Base-by-base conservation (phyloP, 92 coral and sea anemone genomes). In the Paragorgia papillata region DNA sequence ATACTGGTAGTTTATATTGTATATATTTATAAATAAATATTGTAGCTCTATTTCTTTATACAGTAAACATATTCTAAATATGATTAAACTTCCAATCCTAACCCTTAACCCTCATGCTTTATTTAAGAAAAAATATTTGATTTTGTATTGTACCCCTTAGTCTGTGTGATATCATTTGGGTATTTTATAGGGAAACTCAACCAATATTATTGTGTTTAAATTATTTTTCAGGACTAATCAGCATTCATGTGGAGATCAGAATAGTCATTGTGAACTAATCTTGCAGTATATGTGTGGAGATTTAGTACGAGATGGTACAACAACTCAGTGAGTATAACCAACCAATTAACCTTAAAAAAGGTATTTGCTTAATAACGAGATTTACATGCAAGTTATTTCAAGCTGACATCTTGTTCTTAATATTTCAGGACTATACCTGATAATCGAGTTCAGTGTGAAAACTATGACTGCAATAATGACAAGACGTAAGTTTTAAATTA, bases 241-340 rank as follows among this genome's bases (percentile, higher is more conserved):
- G 61, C 98, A 94, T 84, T 94, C 98, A 31, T 94, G 98, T 80
- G 86, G 89, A 49, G 89, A 94, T 74, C 90, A 79, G 34, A 94
- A 94, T 74, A 84, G 73, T 74, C 91, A 91, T 75, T 94, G 98
- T 73, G 98, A 91, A 17, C 76, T 91, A 31, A 89, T 94, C 74
- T 60, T 94, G 40, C 98, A 94, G 82, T 94, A 94, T 69, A 91
- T 94, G 97, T 91, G 98, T 74, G 97, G 94, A 0, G 86, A 87
- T 50, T 76, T 76, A 33, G 90, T 94, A 21, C 83, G 98, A 35
- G 90, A 94, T 85, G 98, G 98, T 12, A 88, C 82, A 20, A 82
- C 83, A 10, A 94, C 97, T 29, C 95, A 87, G 98, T 94, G 81
- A 69, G 97, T 81, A 2, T 14, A 19, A 28, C 7, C 10, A 15